These are phyloP conservation scores for Labroides dimidiatus DNA, from an alignment of 2,797 vertebrate species.

Conservation along the genomic window DNA sequence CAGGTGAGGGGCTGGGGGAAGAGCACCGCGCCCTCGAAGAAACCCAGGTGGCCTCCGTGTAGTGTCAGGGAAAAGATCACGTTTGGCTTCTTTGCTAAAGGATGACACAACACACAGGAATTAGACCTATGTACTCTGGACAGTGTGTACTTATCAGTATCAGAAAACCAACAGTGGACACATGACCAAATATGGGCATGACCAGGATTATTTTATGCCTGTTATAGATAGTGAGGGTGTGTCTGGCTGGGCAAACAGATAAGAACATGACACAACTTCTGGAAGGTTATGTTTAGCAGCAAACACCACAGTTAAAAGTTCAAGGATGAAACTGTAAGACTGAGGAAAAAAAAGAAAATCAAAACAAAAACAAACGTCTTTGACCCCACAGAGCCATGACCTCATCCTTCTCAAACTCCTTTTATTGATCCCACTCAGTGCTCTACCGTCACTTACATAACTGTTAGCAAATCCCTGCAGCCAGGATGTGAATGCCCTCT, in stretches of 20 bases:
- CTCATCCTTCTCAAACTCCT: no score
- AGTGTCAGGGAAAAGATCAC: constrained; percentile 94
- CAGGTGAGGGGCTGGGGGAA: constrained; percentile 97
- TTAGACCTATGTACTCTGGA: constrained; percentile 9
- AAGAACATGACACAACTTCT: constrained; percentile 26
- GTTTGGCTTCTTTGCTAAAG: constrained; percentile 79
- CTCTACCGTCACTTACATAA: no score
- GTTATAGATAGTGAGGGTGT: constrained; percentile 16
- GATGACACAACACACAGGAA: constrained; percentile 33
- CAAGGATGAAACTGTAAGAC: not conserved
- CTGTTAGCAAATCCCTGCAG: not conserved
- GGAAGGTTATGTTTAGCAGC: not conserved
- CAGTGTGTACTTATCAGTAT: not conserved
- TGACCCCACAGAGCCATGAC: no score
- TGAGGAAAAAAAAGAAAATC: no score
- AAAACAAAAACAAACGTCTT: no score
- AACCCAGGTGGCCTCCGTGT: constrained; percentile 97
- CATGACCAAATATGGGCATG: constrained; percentile 4
- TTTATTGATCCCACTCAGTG: no score
- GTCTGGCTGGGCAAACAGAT: constrained; percentile 45
- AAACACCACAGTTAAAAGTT: not conserved
- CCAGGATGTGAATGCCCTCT: not conserved
- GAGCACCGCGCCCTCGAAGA: constrained; percentile 96
- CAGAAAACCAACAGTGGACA: constrained; percentile 8
- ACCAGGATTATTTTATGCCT: not conserved